Base-by-base conservation (phyloP, 2,888 invertebrate species). In the Ennomos erosarius region DNA sequence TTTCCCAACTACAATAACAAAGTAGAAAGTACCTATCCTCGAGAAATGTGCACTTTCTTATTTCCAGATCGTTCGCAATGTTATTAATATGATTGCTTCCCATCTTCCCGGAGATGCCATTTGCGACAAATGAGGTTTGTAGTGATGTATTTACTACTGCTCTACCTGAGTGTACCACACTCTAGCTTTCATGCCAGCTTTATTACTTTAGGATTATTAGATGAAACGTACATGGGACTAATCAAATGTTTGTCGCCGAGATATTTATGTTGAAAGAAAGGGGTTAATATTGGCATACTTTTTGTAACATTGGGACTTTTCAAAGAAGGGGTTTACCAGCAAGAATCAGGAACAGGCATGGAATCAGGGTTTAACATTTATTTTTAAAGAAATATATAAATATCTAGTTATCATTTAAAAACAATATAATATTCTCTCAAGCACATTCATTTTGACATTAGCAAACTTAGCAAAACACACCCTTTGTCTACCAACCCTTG, bases 1-100 rank as follows among this genome's bases (percentile, higher is more conserved):
- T 62, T 57, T 38, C 50, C 55, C 39, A 38, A 57, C 54, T 55
- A 60, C 49, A 63, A 65, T 62, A 5, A 26, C 26, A 26, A 26
- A 65, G 13, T 44, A 10, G 1, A 9, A 11, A 43, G 39, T 45
- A 54, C 40, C 50, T 42, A 45, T 12, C 47, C 12, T 42, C 53
- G 43, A 52, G 65, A 65, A 59, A 65, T 60, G 50, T 77, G 79
- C 79, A 77, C 76, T 71, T 69, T 65, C 60, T 44, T 64, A 66
- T 71, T 70, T 70, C 69, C 71, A 71, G 74, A 67, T 69, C 70
- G 62, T 69, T 69, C 70, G 62, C 69, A 64, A 81, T 79, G 62
- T 74, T 74, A 81, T 82, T 81, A 81, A 70, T 59, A 69, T 71
- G 72, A 76, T 76, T 71, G 75, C 73, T 71, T 68, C 70, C 59